A percentile compares a stretch with the other conserved stretches of the same genome.
phyloP scores from a whole-genome alignment of 2,797 vertebrate species.

The Scarus forsteni region DNA sequence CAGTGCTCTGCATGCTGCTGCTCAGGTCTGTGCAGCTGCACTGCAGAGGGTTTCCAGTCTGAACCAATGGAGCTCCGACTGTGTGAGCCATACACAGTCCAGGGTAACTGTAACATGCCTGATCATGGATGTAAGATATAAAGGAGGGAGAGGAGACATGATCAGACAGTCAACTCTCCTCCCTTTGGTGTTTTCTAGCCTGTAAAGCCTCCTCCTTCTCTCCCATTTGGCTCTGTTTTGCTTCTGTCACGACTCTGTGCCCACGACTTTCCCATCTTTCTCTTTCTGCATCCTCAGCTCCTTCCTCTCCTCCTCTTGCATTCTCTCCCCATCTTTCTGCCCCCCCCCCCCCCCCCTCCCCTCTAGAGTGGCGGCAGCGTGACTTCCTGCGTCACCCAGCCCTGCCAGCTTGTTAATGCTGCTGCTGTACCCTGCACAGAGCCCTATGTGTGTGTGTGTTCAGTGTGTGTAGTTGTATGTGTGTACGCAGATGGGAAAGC shows the following conservation, averaged over 20 bases:
- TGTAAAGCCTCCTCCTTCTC: slow-evolving; percentile 3
- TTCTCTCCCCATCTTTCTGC: background rate
- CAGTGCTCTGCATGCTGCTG: slow-evolving; percentile 65
- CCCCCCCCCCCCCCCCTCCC: slow-evolving; percentile 32
- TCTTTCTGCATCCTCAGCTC: slow-evolving; percentile 3
- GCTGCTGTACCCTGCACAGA: slow-evolving; percentile 62
- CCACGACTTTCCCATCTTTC: slow-evolving; percentile 12
- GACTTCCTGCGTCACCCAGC: slow-evolving; percentile 75
- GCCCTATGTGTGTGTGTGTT: slow-evolving; percentile 34
- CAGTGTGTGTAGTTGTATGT: slow-evolving; percentile 30
- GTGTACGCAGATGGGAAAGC: slow-evolving; percentile 68
- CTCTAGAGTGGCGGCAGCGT: slow-evolving; percentile 51
- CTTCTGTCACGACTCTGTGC: slow-evolving; percentile 36
- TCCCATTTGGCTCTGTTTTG: slow-evolving; percentile 13
- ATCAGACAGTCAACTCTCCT: background rate
- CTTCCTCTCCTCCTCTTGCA: slow-evolving; percentile 8
- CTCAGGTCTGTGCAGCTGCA: slow-evolving; percentile 78
- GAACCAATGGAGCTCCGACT: slow-evolving; percentile 62
- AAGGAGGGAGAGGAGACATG: background rate
- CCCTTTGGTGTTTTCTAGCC: background rate
- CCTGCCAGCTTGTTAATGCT: slow-evolving; percentile 45
- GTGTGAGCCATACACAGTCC: background rate
- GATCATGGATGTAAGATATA: background rate
- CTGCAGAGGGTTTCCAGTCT: slow-evolving; percentile 79
- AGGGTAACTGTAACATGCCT: background rate